Evolutionary conservation across 2,797 vertebrate genomes (phyloP).

Genomic region (Gambusia yucatana): DNA sequence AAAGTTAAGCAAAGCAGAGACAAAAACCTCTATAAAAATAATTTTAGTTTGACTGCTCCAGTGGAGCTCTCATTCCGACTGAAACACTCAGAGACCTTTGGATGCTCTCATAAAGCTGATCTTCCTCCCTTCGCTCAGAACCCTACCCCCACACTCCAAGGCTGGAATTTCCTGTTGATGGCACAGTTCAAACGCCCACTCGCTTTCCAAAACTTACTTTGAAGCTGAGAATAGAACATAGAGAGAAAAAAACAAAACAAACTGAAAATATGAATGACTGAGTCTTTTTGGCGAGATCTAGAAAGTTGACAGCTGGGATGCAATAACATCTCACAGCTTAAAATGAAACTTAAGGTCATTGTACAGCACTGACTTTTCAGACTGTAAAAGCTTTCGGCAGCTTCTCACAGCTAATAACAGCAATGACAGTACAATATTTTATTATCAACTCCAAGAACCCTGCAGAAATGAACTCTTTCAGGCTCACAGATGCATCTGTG

Average conservation of each 20-base stretch:
- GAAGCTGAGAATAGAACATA: constrained; percentile 57
- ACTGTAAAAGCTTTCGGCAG: not conserved
- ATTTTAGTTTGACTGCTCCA: constrained; percentile 21
- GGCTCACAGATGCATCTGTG: not conserved
- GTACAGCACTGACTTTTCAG: not conserved
- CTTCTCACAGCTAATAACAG: not conserved
- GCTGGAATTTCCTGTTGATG: constrained; percentile 85
- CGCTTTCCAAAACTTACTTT: constrained; percentile 67
- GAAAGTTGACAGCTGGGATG: not conserved
- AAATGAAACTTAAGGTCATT: not conserved
- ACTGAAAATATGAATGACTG: constrained; percentile 23
- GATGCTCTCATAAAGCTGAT: constrained; percentile 58
- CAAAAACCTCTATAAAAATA: not conserved
- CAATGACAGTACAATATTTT: not conserved
- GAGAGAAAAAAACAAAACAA: constrained; percentile 31
- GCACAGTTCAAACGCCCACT: constrained; percentile 73
- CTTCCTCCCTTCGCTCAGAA: constrained; percentile 53
- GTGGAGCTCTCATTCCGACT: constrained; percentile 36
- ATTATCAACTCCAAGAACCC: not conserved
- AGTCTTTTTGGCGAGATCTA: constrained; percentile 13
- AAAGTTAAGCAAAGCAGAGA: not conserved
- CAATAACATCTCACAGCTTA: not conserved
- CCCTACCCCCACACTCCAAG: constrained; percentile 63
- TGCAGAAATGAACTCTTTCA: not conserved
- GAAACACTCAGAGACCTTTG: constrained; percentile 52